phyloP scores from a whole-genome alignment of 2,888 invertebrate species.

The Mythimna ferrago region DNA sequence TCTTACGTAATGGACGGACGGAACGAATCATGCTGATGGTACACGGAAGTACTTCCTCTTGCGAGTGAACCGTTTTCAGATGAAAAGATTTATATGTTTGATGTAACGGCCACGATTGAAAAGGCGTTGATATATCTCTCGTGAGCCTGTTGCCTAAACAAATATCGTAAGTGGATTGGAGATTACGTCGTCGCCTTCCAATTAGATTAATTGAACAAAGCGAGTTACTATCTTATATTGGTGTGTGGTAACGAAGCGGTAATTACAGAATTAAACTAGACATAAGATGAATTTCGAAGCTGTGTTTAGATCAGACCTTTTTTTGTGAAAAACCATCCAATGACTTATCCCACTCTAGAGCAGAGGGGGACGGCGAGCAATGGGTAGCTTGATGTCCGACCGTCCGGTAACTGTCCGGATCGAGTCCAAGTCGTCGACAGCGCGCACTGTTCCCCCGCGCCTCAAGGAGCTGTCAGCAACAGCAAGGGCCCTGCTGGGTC shows the following conservation, averaged over 20 bases:
- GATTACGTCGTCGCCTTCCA: slow-evolving; percentile 20
- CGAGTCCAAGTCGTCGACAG: too few relatives aligned
- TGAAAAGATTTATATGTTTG: slow-evolving; percentile 54
- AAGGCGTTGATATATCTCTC: slow-evolving; percentile 54
- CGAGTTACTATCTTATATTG: background rate
- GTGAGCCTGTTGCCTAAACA: slow-evolving; percentile 36
- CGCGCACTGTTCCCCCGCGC: too few relatives aligned
- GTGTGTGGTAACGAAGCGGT: background rate
- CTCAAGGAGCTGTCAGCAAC: too few relatives aligned
- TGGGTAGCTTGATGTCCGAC: too few relatives aligned
- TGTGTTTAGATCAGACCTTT: too few relatives aligned
- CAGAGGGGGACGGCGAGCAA: too few relatives aligned
- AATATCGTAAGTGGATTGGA: slow-evolving; percentile 35
- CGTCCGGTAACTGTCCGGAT: too few relatives aligned
- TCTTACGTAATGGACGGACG: slow-evolving; percentile 45
- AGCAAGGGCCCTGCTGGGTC: too few relatives aligned
- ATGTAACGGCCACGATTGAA: slow-evolving; percentile 52
- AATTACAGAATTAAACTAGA: background rate
- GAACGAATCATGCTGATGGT: slow-evolving; percentile 37
- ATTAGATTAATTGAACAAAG: slow-evolving; percentile 31
- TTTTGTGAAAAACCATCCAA: too few relatives aligned
- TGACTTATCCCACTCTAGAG: too few relatives aligned
- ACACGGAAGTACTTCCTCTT: slow-evolving; percentile 51
- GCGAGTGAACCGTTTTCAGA: slow-evolving; percentile 38
- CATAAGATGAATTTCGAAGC: background rate